Percentiles rank a stretch among this genome's conserved stretches.
phyloP scores from a whole-genome alignment of 2,797 vertebrate species.

The Caiman crocodilus region DNA sequence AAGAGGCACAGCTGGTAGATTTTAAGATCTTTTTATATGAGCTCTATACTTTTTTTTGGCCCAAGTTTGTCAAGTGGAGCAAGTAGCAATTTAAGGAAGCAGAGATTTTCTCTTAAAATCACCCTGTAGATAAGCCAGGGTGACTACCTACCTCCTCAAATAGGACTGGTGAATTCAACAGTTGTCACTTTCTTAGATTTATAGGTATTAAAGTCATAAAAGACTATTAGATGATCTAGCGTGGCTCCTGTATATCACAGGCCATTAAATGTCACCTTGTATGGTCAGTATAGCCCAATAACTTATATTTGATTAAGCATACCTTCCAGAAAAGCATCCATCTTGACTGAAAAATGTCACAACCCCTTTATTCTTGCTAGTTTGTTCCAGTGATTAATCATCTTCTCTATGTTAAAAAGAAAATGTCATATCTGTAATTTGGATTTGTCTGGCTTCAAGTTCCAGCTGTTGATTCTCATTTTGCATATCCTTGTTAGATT shows the following conservation, averaged over 20 bases:
- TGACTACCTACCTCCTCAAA: background rate
- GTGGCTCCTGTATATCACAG: background rate
- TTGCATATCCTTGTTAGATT: background rate
- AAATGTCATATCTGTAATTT: background rate
- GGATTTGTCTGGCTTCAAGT: background rate
- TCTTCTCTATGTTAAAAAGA: background rate
- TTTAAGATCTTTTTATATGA: background rate
- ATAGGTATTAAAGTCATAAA: background rate
- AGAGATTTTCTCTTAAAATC: too few relatives aligned
- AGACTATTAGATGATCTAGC: background rate
- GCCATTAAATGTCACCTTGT: background rate
- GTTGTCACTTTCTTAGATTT: background rate
- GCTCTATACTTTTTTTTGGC: background rate
- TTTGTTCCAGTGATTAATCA: background rate
- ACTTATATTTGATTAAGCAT: background rate
- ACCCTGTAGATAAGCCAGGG: background rate
- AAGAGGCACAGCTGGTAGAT: background rate
- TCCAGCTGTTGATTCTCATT: background rate
- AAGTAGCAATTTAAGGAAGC: background rate
- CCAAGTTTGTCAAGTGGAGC: background rate
- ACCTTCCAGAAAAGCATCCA: background rate
- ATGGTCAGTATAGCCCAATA: background rate
- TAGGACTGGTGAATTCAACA: background rate
- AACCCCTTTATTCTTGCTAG: background rate
- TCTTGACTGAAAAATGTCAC: background rate